A percentile compares a stretch with the other conserved stretches of the same genome.
phyloP scores from a whole-genome alignment of 2,888 invertebrate species.

The Morpho deidamia region DNA sequence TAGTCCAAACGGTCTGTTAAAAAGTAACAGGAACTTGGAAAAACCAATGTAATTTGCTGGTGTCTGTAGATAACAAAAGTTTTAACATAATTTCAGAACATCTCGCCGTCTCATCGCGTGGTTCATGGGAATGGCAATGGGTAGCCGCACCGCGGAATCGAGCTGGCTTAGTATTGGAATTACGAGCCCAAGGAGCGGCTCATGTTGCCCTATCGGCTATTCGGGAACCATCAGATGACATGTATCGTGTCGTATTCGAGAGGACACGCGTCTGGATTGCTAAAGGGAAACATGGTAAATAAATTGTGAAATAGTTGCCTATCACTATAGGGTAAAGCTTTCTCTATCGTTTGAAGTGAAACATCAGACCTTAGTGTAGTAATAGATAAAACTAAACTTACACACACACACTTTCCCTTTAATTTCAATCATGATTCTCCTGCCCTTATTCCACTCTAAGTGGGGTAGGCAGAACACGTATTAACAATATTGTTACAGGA shows the following conservation, averaged over 20 bases:
- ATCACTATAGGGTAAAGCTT: no score
- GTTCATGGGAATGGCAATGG: slow-evolving; percentile 82
- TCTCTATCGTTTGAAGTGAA: no score
- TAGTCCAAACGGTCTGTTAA: no score
- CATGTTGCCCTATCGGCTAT: slow-evolving; percentile 79
- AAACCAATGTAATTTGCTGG: not conserved
- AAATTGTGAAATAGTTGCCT: no score
- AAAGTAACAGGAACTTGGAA: no score
- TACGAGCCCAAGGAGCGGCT: slow-evolving; percentile 75
- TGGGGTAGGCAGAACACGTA: no score
- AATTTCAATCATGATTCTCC: no score
- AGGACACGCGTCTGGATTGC: slow-evolving; percentile 81
- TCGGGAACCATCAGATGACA: slow-evolving; percentile 75
- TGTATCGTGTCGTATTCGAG: slow-evolving; percentile 82
- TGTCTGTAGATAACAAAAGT: not conserved
- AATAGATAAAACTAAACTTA: no score
- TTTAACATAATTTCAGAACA: slow-evolving; percentile 68
- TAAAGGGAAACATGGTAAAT: slow-evolving; percentile 80
- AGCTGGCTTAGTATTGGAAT: slow-evolving; percentile 80
- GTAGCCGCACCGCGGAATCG: slow-evolving; percentile 80
- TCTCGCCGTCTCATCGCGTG: slow-evolving; percentile 79
- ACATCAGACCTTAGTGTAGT: no score
- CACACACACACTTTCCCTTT: no score
- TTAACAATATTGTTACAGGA: no score
- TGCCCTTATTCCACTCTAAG: no score